Conservation (phyloP, 1,140 invertebrate genomes). For the Diorhabda carinulata region DNA sequence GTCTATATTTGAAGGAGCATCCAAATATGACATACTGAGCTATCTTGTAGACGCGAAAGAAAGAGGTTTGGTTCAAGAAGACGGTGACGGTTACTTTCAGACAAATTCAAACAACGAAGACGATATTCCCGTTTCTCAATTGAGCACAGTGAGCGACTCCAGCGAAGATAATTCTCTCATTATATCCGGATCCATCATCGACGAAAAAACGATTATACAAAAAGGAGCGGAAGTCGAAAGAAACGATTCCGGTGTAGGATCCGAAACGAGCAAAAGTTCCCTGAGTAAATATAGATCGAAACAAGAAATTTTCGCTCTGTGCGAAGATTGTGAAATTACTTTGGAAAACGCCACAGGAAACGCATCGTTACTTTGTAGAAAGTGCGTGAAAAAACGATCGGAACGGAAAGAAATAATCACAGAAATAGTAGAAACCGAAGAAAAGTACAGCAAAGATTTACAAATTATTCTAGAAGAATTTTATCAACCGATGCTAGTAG, state of each 20-base stretch:
- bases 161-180: slow-evolving; percentile 65
- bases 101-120: slow-evolving; percentile 53
- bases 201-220: slow-evolving; percentile 50
- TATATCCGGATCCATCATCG: slow-evolving; percentile 52
- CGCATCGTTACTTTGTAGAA: slow-evolving; percentile 74
- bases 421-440: slow-evolving; percentile 94
- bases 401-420: slow-evolving; percentile 92
- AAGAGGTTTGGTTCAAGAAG: slow-evolving; percentile 62
- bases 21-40: slow-evolving; percentile 83
- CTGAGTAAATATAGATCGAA: slow-evolving; percentile 64
- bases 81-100: slow-evolving; percentile 58
- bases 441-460: slow-evolving; percentile 90
- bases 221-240: slow-evolving; percentile 72
- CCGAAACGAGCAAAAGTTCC: slow-evolving; percentile 85
- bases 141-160: slow-evolving; percentile 62
- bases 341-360: slow-evolving; percentile 67
- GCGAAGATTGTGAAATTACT: slow-evolving; percentile 73
- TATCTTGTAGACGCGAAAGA: slow-evolving; percentile 82
- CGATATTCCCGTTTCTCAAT: slow-evolving; percentile 52
- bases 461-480: slow-evolving; percentile 92
- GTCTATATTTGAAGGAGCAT: slow-evolving; percentile 79
- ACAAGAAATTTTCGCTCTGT: slow-evolving; percentile 54
- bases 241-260: slow-evolving; percentile 90
- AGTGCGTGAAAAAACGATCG: slow-evolving; percentile 79
- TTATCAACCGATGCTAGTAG: slow-evolving; percentile 87